Conservation (phyloP, 2,888 invertebrate genomes). For the Fragum whitleyi region DNA sequence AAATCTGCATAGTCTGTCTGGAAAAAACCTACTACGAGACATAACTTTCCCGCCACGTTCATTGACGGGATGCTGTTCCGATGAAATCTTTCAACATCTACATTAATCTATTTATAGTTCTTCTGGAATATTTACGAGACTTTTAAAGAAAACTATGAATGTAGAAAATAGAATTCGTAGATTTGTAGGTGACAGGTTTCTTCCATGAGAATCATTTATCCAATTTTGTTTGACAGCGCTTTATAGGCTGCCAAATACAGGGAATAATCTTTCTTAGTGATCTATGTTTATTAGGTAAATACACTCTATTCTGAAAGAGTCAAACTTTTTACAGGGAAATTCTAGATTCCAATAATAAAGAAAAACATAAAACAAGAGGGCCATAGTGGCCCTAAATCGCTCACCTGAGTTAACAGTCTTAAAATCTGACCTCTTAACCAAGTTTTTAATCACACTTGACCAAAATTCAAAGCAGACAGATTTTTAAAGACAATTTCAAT, state of each 20-base stretch:
- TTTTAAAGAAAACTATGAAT: constrained; percentile 1
- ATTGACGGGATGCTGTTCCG: constrained; percentile 9
- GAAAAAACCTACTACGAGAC: constrained; percentile 3
- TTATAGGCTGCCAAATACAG: neutral
- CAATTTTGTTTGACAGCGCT: constrained; percentile 9
- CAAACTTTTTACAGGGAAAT: too few species aligned
- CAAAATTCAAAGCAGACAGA: too few species aligned
- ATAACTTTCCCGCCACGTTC: constrained; percentile 2
- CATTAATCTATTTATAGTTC: constrained; percentile 4
- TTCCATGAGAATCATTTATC: constrained; percentile 10
- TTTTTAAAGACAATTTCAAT: too few species aligned
- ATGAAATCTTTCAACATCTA: constrained; percentile 7
- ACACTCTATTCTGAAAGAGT: too few species aligned
- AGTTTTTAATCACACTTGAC: too few species aligned
- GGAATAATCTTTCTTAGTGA: neutral
- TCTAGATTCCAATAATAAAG: too few species aligned
- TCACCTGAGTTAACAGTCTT: too few species aligned
- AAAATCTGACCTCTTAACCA: too few species aligned
- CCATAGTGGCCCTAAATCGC: too few species aligned
- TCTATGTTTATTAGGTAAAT: neutral
- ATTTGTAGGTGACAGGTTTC: constrained; percentile 17
- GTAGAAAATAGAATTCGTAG: constrained; percentile 9
- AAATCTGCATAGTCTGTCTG: constrained; percentile 5
- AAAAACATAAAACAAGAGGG: too few species aligned
- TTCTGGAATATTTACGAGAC: constrained; percentile 5